Evolutionary conservation across 2,113 vertebrate genomes (phyloP).

Genomic region (Cheilinus undulatus): DNA sequence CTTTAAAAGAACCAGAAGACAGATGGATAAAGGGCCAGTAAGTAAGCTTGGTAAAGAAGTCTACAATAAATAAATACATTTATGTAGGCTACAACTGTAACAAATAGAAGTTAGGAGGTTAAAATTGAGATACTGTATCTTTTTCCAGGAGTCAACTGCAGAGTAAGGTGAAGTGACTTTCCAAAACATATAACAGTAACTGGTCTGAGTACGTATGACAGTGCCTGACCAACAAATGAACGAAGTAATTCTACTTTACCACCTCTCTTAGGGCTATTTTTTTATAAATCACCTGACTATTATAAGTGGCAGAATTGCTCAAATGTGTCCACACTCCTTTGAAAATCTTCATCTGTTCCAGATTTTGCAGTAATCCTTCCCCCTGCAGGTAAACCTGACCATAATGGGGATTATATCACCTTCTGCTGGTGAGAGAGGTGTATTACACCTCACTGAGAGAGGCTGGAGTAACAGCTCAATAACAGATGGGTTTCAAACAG

Average conservation of each 20-base stretch:
- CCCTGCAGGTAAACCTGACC: constrained; percentile 6
- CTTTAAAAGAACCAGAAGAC: too few species aligned
- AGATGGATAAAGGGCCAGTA: too few species aligned
- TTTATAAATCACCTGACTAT: not conserved
- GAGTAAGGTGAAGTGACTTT: too few species aligned
- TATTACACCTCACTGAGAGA: constrained; percentile 45
- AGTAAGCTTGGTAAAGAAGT: too few species aligned
- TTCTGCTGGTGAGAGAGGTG: constrained; percentile 55
- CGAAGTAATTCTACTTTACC: not conserved
- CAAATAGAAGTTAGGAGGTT: too few species aligned
- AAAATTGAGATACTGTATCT: too few species aligned
- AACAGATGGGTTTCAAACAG: constrained; percentile 30
- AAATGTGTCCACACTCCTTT: not conserved
- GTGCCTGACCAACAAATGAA: too few species aligned
- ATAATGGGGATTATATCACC: constrained; percentile 38
- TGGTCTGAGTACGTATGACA: too few species aligned
- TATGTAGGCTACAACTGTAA: too few species aligned
- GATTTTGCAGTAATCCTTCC: not conserved
- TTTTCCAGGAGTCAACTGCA: too few species aligned
- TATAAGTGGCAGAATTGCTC: not conserved
- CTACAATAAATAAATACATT: too few species aligned
- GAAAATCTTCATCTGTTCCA: not conserved
- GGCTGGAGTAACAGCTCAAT: not conserved
- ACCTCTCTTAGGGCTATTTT: not conserved
- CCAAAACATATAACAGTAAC: too few species aligned